A percentile compares a stretch with the other conserved stretches of the same genome.
phyloP scores from a whole-genome alignment of 2,113 vertebrate genomes.

The Prinia subflava region DNA sequence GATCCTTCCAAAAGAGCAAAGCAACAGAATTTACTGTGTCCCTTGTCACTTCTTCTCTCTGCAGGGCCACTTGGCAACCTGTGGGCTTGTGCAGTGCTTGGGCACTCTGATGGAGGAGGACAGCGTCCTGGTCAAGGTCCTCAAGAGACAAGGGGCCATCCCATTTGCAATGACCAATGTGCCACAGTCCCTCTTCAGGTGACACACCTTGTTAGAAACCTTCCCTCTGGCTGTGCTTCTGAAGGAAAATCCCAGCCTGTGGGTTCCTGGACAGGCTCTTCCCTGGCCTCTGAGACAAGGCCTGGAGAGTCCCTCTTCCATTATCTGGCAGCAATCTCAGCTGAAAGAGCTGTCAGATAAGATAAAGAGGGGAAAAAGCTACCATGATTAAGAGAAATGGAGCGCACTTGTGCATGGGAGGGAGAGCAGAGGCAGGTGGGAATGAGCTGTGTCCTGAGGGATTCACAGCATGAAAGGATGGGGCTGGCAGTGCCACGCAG shows the following conservation, averaged over 20 bases:
- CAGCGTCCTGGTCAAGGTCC: constrained; percentile 77
- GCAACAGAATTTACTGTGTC: accelerated
- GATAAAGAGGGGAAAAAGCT: neutral
- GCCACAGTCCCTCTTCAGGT: constrained; percentile 79
- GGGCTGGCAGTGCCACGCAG: neutral
- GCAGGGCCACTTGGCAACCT: constrained; percentile 78
- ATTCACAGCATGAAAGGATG: neutral
- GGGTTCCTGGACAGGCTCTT: neutral
- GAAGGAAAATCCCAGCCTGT: neutral
- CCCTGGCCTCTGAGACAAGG: neutral
- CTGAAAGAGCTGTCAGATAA: neutral
- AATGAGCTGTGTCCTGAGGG: accelerated
- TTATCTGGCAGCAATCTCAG: neutral
- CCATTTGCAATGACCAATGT: constrained; percentile 87
- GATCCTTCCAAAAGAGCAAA: neutral
- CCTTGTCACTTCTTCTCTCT: neutral
- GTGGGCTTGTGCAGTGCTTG: constrained; percentile 74
- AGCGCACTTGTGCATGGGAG: neutral
- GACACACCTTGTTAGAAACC: neutral
- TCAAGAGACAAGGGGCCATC: constrained; percentile 86
- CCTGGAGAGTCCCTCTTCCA: neutral
- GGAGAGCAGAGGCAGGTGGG: neutral
- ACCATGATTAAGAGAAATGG: neutral
- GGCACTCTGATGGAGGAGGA: constrained; percentile 61
- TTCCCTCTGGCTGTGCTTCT: neutral